Evolutionary conservation across 1,140 invertebrate species (phyloP).

Genomic region (Caenorhabditis brenneri): DNA sequence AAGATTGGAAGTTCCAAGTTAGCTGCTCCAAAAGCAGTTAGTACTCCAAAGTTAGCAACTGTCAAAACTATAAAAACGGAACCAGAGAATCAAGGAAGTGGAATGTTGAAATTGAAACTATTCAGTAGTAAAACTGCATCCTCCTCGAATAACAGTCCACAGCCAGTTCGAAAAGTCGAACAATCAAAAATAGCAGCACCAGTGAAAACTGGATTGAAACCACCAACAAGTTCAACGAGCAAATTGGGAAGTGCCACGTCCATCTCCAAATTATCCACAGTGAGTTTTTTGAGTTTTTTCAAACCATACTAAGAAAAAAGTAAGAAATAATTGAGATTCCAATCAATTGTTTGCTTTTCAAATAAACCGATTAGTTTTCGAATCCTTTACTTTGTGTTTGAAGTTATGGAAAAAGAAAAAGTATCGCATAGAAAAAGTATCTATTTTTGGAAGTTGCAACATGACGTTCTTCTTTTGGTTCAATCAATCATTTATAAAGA

Average conservation of each 20-base stretch:
- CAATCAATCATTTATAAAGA: background rate
- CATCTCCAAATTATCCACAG: background rate
- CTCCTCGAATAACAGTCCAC: conserved; percentile 2
- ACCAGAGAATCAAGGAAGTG: background rate
- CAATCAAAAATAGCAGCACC: background rate
- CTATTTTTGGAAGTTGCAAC: background rate
- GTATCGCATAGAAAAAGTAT: background rate
- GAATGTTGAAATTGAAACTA: conserved; percentile 24
- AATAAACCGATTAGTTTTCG: no score
- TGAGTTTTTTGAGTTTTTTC: background rate
- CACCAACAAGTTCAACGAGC: background rate
- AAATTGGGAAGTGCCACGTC: conserved; percentile 26
- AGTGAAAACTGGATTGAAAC: background rate
- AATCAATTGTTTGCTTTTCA: no score
- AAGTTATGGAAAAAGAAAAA: no score
- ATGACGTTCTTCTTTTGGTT: background rate
- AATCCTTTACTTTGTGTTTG: no score
- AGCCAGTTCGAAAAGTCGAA: background rate
- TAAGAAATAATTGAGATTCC: no score
- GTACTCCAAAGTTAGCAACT: conserved; percentile 3
- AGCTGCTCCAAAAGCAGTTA: conserved; percentile 20
- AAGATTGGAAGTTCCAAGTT: conserved; percentile 18
- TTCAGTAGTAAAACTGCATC: conserved; percentile 7
- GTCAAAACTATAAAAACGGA: conserved; percentile 18
- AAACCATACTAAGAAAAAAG: no score